phyloP scores from a whole-genome alignment of 2,888 invertebrate species.

The Lasioglossum lativentre region DNA sequence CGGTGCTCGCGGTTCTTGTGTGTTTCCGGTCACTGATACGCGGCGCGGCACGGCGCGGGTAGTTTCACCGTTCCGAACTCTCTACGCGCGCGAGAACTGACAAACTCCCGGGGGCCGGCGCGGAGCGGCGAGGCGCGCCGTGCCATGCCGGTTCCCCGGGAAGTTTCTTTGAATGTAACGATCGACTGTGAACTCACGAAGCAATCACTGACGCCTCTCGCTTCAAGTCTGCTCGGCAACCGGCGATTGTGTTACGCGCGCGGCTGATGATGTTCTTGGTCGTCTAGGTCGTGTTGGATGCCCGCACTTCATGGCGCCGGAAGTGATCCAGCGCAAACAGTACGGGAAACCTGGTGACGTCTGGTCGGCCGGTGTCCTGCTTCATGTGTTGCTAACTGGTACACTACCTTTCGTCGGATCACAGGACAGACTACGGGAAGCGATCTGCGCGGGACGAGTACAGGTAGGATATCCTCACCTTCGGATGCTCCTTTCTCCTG shows the following conservation, averaged over 20 bases:
- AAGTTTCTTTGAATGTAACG: constrained; percentile 44
- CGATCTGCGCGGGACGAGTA: constrained; percentile 94
- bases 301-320: constrained; percentile 99
- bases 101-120: constrained; percentile 14
- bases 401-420: constrained; percentile 98
- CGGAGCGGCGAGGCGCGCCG: no score
- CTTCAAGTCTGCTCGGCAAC: constrained; percentile 51
- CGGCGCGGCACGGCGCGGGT: neutral
- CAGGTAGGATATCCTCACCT: constrained; percentile 86
- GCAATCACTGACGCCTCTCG: constrained; percentile 60
- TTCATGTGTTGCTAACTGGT: constrained; percentile 97
- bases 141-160: neutral
- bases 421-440: constrained; percentile 95
- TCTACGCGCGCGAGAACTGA: neutral
- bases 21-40: constrained; percentile 15
- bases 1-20: neutral
- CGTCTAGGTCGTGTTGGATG: constrained; percentile 95
- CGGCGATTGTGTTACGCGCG: constrained; percentile 22
- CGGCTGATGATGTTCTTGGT: constrained; percentile 56
- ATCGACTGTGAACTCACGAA: constrained; percentile 56
- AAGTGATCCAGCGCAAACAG: constrained; percentile 95
- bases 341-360: constrained; percentile 98
- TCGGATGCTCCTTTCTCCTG: neutral
- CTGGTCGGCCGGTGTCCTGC: constrained; percentile 98
- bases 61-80: constrained; percentile 6